Evolutionary conservation across 1,140 invertebrate species (phyloP), one percentile per base, ranked within the genome.

Genomic region (Choristoneura fumiferana): DNA sequence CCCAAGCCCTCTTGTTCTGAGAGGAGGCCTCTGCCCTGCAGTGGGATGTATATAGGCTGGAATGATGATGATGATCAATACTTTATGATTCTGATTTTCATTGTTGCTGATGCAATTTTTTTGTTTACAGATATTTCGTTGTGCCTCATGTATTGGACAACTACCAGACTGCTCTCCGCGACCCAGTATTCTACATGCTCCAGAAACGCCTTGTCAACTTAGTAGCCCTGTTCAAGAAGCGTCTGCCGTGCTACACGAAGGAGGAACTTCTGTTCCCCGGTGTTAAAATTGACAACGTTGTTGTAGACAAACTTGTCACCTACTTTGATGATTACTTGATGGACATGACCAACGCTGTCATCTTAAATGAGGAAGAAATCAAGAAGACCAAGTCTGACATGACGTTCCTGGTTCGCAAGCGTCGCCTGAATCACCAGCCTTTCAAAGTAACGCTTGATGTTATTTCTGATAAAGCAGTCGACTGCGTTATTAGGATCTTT

Each of bases 141-240:
- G 68, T 88, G n/a, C 92, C 92, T 0, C 80, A 78, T 1, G 84
- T 88, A 1, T 76, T 93, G 29, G 91, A 93, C 67, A 78, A 84
- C 39, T 92, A 89, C 63, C 80, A 90, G 57, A 94, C 93, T 29
- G 91, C 92, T n/a, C 67, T 94, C 12, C 91, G 94, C 39, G 94
- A 95, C 62, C 93, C 94, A 2, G 85, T 91, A 8, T 94, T 94
- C 89, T 94, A 91, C 71, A 89, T 91, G 60, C 83, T 94, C 8
- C 92, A 92, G 72, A 93, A 93, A 71, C 91, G 90, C 15, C 89
- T 94, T 34, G 73, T 92, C 8, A 71, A 87, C 54, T 90, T 92
- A 36, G 90, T 92, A 49, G 65, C 90, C 53, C 82, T 90, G 62
- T 91, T 92, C 78, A 93, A 94, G 55, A 69, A 91, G 49, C 90